Percentiles rank a stretch among this genome's conserved stretches.
These are phyloP conservation scores for Anguilla rostrata DNA, from an alignment of 2,113 vertebrate genomes.

Conservation along the genomic window DNA sequence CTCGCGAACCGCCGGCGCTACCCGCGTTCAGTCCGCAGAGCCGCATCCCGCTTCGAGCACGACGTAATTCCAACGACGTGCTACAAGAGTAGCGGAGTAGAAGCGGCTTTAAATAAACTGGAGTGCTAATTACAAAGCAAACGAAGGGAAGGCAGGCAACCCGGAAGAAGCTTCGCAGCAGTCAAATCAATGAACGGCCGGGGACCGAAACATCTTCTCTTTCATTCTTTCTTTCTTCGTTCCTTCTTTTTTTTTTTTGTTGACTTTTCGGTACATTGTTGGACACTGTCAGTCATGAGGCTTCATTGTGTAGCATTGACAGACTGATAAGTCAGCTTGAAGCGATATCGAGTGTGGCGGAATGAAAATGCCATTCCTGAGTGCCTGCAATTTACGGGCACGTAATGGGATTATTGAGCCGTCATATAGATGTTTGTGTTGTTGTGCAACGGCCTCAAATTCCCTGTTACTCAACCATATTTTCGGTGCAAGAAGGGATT, in stretches of 20 bases:
- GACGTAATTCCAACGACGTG: not conserved
- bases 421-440: not conserved
- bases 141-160: not conserved
- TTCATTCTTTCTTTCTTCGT: not conserved
- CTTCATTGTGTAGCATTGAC: not conserved
- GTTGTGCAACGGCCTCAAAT: not conserved
- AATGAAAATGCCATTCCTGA: constrained; percentile 5
- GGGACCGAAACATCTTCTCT: not conserved
- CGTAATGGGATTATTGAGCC: not conserved
- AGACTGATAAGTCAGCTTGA: not conserved
- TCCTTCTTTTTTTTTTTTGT: not conserved
- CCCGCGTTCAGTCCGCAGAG: not conserved
- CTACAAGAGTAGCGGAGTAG: not conserved
- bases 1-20: not conserved
- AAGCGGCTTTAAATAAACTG: not conserved
- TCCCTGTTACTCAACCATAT: not conserved
- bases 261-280: not conserved
- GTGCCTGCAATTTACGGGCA: not conserved
- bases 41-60: not conserved
- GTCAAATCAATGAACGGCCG: not conserved
- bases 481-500: not conserved
- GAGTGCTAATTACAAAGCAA: not conserved
- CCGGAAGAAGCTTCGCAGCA: not conserved
- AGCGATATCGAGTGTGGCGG: not conserved
- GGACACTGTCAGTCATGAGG: not conserved